Evolutionary conservation across 2,113 vertebrate species (phyloP).

Genomic region (Cricetomys ansorgei): DNA sequence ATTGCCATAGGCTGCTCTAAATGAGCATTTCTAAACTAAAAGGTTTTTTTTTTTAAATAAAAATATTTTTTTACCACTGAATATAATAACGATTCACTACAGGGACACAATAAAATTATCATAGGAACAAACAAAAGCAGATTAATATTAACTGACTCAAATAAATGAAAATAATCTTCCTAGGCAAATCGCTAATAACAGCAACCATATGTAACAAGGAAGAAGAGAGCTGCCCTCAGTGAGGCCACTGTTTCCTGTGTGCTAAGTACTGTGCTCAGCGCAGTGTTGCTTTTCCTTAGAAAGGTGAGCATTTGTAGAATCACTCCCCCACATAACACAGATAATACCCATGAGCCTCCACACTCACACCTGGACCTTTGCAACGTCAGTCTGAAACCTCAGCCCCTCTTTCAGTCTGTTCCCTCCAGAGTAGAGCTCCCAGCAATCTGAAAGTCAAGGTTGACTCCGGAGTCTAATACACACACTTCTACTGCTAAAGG

Average conservation of each 20-base stretch:
- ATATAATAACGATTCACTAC: neutral
- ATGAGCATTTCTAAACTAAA: neutral
- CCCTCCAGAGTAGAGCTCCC: neutral
- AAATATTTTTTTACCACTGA: neutral
- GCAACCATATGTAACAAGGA: neutral
- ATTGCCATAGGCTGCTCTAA: neutral
- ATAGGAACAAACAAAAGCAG: neutral
- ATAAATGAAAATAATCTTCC: neutral
- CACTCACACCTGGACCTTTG: neutral
- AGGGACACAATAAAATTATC: neutral
- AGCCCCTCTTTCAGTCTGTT: neutral
- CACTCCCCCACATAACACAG: neutral
- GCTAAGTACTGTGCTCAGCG: neutral
- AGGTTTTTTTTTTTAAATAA: neutral
- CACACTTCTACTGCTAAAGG: neutral
- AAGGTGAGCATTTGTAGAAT: neutral
- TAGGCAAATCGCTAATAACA: neutral
- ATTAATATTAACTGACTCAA: constrained; percentile 24
- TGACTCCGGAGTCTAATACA: neutral
- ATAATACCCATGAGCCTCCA: neutral
- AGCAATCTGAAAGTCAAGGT: neutral
- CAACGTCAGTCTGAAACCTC: neutral
- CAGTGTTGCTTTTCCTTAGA: neutral
- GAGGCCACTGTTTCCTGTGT: neutral
- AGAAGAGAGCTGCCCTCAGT: neutral